Evolutionary conservation across 2,888 invertebrate genomes (phyloP), one percentile per base, ranked within the genome.

Genomic region (Ophioninae sp.): DNA sequence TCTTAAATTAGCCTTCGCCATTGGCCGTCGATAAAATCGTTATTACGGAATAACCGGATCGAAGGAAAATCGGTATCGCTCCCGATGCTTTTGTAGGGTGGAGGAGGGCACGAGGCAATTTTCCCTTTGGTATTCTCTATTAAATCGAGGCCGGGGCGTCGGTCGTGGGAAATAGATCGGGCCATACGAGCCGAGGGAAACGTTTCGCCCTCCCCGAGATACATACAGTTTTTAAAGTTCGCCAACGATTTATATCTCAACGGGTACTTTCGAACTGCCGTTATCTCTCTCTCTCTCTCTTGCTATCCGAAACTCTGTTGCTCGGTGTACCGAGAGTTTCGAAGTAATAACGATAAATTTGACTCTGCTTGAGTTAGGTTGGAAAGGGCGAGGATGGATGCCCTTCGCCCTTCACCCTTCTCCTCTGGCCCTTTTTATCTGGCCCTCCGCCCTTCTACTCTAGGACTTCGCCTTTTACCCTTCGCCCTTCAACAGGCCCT

Each of bases 261-360:
- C 70, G 73, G 65, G 84, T 77, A 80, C 84, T 85, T 84, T 41
- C 74, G 74, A 77, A 37, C 56, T 50, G 77, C 21, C 67, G 64
- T 70, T 76, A 77, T 68, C 67, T 69, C 61, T n/a, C 37, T 62
- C 68, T 50, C 50, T 76, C 17, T 21, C 20, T 23, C 44, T 68
- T 23, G 0, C 50, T 50, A 44, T 20, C 30, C 41, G 50, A 68
- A 50, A 65, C 70, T 64, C 74, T 75, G 57, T 62, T 76, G 73
- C 68, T 82, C 56, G 74, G 75, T 73, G 64, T 74, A 79, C 69
- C 67, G 74, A 72, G 82, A 83, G 86, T 86, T 86, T 85, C 79
- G 57, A 82, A 86, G 86, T 85, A 87, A 87, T 85, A 87, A 86
- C 85, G 82, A 86, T 87, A 87, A 87, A 87, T 87, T 85, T 78